Conservation (phyloP, 1,140 invertebrate genomes). For the Periplaneta americana region DNA sequence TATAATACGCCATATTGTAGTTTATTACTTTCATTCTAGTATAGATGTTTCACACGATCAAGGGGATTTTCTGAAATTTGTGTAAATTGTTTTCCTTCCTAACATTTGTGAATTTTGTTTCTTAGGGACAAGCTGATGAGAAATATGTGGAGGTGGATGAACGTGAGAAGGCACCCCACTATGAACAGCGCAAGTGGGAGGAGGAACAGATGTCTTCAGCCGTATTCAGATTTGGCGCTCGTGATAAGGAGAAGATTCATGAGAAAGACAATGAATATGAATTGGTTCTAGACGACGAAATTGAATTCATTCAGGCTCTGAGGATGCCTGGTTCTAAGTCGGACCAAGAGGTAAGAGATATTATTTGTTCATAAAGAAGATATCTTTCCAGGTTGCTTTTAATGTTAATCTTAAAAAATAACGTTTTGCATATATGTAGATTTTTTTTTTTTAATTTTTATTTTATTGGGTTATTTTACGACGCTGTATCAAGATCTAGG, state of each 20-base stretch:
- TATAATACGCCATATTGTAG: no score
- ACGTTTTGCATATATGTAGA: no score
- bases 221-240: slow-evolving; percentile 87
- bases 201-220: slow-evolving; percentile 95
- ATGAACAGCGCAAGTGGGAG: slow-evolving; percentile 97
- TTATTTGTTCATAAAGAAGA: neutral
- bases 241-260: slow-evolving; percentile 49
- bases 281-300: slow-evolving; percentile 89
- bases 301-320: slow-evolving; percentile 94
- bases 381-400: slow-evolving; percentile 5
- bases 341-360: slow-evolving; percentile 33
- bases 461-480: no score
- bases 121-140: slow-evolving; percentile 33
- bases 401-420: neutral
- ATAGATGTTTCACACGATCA: no score
- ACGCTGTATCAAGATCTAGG: no score
- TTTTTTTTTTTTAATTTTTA: no score
- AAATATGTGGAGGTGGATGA: slow-evolving; percentile 88
- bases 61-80: no score
- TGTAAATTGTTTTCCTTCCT: no score
- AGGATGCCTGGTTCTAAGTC: slow-evolving; percentile 78
- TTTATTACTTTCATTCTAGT: no score
- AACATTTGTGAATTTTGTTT: no score
- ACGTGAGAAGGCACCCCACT: slow-evolving; percentile 77
- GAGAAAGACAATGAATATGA: slow-evolving; percentile 80